Evolutionary conservation across 2,888 invertebrate species (phyloP).

Genomic region (Sipha maydis): DNA sequence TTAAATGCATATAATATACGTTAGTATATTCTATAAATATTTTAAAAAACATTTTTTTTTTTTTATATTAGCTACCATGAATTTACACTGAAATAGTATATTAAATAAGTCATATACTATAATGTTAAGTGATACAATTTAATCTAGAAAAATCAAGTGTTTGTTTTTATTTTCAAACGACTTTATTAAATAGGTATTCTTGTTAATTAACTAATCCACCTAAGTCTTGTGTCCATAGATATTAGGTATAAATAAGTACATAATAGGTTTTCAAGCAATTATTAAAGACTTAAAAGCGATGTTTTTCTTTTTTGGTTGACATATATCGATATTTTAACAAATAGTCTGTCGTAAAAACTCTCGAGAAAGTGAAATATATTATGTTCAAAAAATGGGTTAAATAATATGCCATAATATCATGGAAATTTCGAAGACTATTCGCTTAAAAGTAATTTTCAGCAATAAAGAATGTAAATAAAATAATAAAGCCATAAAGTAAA

Average conservation of each 20-base stretch:
- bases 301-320: not conserved
- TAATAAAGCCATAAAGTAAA: not conserved
- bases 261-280: not conserved
- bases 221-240: too few species aligned
- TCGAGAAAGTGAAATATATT: not conserved
- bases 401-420: not conserved
- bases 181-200: too few species aligned
- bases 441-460: not conserved
- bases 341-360: not conserved
- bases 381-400: not conserved
- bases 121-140: too few species aligned
- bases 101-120: too few species aligned
- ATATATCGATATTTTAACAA: not conserved
- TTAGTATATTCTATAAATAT: too few species aligned
- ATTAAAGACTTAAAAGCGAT: not conserved
- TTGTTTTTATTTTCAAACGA: too few species aligned
- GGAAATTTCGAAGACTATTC: conserved; percentile 8
- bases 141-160: too few species aligned
- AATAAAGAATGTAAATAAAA: conserved; percentile 5
- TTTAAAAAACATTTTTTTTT: too few species aligned
- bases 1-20: not conserved
- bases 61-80: too few species aligned
- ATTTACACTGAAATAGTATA: not conserved
- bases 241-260: too few species aligned
- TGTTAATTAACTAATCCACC: too few species aligned